phyloP scores from a whole-genome alignment of 2,888 invertebrate genomes.

The Carcina quercana region DNA sequence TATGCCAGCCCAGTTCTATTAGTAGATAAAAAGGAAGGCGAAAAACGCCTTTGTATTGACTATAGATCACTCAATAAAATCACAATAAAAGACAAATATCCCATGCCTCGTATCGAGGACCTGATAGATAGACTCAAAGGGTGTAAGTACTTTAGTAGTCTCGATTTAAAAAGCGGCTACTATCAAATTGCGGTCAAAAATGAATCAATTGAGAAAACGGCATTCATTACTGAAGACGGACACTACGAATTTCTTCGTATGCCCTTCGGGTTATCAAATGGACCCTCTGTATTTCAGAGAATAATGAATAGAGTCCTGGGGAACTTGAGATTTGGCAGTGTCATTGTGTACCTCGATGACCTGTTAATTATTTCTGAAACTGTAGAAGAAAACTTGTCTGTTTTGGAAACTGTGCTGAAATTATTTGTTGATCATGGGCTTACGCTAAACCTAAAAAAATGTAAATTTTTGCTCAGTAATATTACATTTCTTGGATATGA shows the following conservation, averaged over 20 bases:
- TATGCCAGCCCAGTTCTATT: constrained; percentile 7
- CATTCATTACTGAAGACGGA: no score
- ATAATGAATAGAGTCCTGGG: constrained; percentile 16
- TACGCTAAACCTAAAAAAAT: constrained; percentile 12
- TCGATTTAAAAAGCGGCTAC: no score
- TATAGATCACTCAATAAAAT: constrained; percentile 11
- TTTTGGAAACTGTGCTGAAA: constrained; percentile 9
- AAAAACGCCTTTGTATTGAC: constrained; percentile 21
- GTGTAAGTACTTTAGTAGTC: constrained; percentile 22
- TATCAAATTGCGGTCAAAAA: background rate
- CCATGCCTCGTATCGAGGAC: constrained; percentile 27
- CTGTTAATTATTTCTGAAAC: constrained; percentile 18
- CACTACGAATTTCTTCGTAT: constrained; percentile 25
- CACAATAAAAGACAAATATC: constrained; percentile 23
- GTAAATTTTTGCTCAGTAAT: constrained; percentile 3
- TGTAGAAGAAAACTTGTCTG: constrained; percentile 10
- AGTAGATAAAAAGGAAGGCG: constrained; percentile 19
- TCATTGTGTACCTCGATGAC: constrained; percentile 25
- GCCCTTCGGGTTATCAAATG: constrained; percentile 24
- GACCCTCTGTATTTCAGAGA: constrained; percentile 25
- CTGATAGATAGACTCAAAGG: constrained; percentile 22
- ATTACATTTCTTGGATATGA: constrained; percentile 1
- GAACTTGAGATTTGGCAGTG: constrained; percentile 4
- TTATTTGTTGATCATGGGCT: constrained; percentile 9
- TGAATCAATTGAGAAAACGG: constrained; percentile 23